phyloP scores from a whole-genome alignment of 2,797 vertebrate genomes.

The Uromys caudimaculatus region DNA sequence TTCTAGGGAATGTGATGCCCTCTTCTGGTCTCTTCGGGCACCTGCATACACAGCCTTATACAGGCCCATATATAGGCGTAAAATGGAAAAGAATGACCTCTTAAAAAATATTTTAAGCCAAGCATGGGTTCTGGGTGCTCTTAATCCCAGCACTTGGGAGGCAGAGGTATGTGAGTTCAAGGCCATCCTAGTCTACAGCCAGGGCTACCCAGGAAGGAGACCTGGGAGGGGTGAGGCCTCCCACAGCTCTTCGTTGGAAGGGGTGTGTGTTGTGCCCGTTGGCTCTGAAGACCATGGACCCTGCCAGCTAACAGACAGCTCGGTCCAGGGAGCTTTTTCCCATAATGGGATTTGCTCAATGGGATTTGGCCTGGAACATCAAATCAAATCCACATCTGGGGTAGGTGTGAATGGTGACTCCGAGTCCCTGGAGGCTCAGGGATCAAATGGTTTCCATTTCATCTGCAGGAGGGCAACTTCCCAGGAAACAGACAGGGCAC shows the following conservation, averaged over 20 bases:
- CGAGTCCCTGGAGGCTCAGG: neutral
- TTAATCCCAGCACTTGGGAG: neutral
- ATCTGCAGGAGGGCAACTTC: neutral
- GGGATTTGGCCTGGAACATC: slow-evolving; percentile 71
- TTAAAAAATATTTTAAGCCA: neutral
- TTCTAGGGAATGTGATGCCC: neutral
- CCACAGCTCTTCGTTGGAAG: neutral
- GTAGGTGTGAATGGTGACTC: slow-evolving; percentile 54
- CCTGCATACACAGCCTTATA: neutral
- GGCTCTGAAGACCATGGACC: neutral
- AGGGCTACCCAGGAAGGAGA: neutral
- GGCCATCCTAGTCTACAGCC: neutral
- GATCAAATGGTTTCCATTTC: slow-evolving; percentile 40
- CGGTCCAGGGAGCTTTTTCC: slow-evolving; percentile 39
- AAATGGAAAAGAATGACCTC: neutral
- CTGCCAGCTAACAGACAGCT: neutral
- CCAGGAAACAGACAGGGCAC: neutral
- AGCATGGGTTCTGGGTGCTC: neutral
- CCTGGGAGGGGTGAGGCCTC: neutral
- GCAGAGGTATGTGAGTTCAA: neutral
- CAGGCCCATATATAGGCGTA: neutral
- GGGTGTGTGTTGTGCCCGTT: neutral
- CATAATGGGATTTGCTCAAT: slow-evolving; percentile 68
- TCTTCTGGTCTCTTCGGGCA: neutral
- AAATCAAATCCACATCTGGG: slow-evolving; percentile 73